Percentiles rank a stretch among this genome's conserved stretches.
Conservation (phyloP, 2,888 invertebrate species). For the Busseola fusca region DNA sequence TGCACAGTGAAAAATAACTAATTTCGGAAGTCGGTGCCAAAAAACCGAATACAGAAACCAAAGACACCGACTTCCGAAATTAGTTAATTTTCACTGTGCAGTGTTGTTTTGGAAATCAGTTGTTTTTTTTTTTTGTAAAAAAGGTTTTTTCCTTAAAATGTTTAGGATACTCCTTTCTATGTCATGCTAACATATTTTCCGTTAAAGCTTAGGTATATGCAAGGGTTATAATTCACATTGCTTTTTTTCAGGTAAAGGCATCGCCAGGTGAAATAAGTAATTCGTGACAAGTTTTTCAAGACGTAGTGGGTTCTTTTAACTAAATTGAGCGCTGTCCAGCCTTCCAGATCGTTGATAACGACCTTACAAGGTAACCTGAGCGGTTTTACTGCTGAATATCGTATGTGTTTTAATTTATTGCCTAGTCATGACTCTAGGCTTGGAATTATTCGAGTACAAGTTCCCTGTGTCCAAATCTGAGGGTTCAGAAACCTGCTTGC, state of each 20-base stretch:
- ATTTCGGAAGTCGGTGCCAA: no score
- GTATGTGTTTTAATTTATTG: constrained; percentile 40
- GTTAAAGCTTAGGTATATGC: no score
- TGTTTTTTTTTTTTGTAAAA: no score
- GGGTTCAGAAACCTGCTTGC: constrained; percentile 18
- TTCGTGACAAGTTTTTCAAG: constrained; percentile 28
- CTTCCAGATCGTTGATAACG: constrained; percentile 41
- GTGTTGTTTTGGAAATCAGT: no score
- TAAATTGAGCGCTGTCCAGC: constrained; percentile 25
- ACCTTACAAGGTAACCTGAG: constrained; percentile 37
- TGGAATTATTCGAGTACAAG: constrained; percentile 6
- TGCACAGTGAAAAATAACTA: no score
- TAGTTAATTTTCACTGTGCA: no score
- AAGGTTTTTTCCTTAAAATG: no score
- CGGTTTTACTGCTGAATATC: constrained; percentile 18
- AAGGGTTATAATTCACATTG: neutral
- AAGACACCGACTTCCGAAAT: no score
- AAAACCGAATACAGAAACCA: no score
- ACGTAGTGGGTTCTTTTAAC: constrained; percentile 1
- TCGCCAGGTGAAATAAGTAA: constrained; percentile 16
- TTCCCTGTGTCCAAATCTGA: neutral
- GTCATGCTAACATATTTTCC: no score
- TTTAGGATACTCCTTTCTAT: no score
- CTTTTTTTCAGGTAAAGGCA: neutral
- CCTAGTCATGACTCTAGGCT: constrained; percentile 17